These are phyloP conservation scores for Phalacrocorax pelagicus DNA, from an alignment of 2,113 vertebrate species.

Conservation along the genomic window DNA sequence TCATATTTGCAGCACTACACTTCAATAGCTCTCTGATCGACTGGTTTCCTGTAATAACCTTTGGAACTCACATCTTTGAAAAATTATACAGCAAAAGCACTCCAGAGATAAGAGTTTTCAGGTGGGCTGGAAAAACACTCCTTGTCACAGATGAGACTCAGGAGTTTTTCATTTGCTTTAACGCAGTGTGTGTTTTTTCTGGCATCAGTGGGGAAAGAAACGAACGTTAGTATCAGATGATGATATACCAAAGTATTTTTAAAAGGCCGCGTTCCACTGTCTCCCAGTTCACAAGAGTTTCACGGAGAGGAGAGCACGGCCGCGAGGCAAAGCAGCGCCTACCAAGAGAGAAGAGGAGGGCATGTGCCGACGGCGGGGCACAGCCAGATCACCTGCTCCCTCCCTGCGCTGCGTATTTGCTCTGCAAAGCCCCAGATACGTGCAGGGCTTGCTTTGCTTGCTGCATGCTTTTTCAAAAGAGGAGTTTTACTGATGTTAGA, in stretches of 20 bases:
- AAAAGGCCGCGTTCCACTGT: neutral
- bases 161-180: neutral
- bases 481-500: neutral
- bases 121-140: neutral
- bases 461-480: neutral
- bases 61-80: neutral
- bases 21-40: neutral
- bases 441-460: neutral
- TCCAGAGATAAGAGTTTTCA: neutral
- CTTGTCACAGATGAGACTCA: neutral
- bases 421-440: neutral
- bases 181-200: neutral
- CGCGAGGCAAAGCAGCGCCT: neutral
- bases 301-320: neutral
- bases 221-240: neutral
- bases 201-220: neutral
- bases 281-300: neutral
- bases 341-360: neutral
- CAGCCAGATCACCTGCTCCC: accelerated
- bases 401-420: accelerated
- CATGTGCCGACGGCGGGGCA: accelerated
- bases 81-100: neutral
- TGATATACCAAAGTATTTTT: neutral
- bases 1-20: neutral
- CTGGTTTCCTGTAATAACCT: neutral